phyloP scores from a whole-genome alignment of 1,140 invertebrate genomes.

The Orius laevigatus region DNA sequence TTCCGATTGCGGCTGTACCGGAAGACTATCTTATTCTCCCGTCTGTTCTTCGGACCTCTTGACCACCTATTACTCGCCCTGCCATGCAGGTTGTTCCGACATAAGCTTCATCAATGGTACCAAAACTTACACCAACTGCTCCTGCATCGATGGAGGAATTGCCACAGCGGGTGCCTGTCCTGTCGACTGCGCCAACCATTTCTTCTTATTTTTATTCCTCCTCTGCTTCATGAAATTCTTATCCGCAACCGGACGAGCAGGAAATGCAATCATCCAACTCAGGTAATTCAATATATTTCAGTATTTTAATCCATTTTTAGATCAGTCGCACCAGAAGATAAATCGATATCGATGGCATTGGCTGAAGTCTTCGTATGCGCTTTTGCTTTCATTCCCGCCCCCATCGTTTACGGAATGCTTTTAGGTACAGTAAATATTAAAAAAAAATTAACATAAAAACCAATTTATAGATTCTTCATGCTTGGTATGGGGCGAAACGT shows the following conservation, averaged over 20 bases:
- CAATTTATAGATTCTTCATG: slow-evolving; percentile 23
- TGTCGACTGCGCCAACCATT: slow-evolving; percentile 19
- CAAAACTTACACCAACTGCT: slow-evolving; percentile 25
- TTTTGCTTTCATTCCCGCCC: slow-evolving; percentile 25
- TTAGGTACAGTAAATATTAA: slow-evolving; percentile 19
- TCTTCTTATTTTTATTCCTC: slow-evolving; percentile 20
- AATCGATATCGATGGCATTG: slow-evolving; percentile 26
- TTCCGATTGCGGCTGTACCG: slow-evolving; percentile 40
- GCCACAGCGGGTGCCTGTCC: slow-evolving; percentile 21
- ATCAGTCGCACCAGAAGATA: slow-evolving; percentile 26
- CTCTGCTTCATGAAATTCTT: slow-evolving; percentile 21
- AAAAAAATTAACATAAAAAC: no score
- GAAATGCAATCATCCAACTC: slow-evolving; percentile 23
- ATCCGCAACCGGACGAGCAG: slow-evolving; percentile 21
- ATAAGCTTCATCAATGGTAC: slow-evolving; percentile 24
- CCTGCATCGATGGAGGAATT: slow-evolving; percentile 17
- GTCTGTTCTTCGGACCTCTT: slow-evolving; percentile 40
- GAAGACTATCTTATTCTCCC: slow-evolving; percentile 47
- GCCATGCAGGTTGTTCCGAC: slow-evolving; percentile 46
- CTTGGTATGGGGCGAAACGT: slow-evolving; percentile 25
- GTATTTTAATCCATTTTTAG: slow-evolving; percentile 19
- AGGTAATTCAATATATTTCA: slow-evolving; percentile 18
- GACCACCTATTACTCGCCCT: slow-evolving; percentile 48
- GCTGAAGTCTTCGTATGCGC: slow-evolving; percentile 22
- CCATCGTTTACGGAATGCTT: slow-evolving; percentile 27